Evolutionary conservation across 1,140 invertebrate genomes (phyloP).

Genomic region (Ditylenchus dipsaci): DNA sequence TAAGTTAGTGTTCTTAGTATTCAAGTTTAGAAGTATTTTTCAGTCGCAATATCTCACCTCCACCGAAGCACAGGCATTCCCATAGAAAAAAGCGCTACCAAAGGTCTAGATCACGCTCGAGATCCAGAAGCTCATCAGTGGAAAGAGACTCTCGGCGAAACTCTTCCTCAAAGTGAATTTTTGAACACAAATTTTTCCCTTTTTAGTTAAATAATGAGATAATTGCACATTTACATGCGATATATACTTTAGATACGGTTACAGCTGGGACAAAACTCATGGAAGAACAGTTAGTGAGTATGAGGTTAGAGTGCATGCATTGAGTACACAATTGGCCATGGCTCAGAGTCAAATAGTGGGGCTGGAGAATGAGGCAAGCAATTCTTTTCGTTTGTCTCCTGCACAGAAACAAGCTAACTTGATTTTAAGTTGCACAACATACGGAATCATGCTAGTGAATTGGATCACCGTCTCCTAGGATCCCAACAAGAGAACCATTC

Average conservation of each 20-base stretch:
- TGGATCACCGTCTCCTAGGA: constrained; percentile 9
- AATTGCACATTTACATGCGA: not conserved
- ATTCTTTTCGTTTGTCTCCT: no score
- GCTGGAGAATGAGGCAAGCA: constrained; percentile 8
- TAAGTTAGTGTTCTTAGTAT: no score
- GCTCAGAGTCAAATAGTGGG: constrained; percentile 20
- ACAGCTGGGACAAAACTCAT: not conserved
- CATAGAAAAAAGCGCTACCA: no score
- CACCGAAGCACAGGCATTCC: not conserved
- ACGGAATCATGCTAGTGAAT: constrained; percentile 13
- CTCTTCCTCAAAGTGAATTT: not conserved
- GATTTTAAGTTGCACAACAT: not conserved
- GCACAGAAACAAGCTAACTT: no score
- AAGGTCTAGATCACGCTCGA: not conserved
- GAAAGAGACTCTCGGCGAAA: not conserved
- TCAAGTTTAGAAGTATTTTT: no score
- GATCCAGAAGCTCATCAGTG: not conserved
- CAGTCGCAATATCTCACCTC: no score
- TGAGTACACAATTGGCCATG: constrained; percentile 12
- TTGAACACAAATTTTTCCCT: not conserved
- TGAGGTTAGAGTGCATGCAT: constrained; percentile 8
- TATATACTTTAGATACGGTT: not conserved
- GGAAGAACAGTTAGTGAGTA: constrained; percentile 1
- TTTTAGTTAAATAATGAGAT: not conserved
- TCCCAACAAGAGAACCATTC: constrained; percentile 16